These are phyloP conservation scores for Machimus atricapillus DNA, from an alignment of 2,888 invertebrate species.

Conservation along the genomic window DNA sequence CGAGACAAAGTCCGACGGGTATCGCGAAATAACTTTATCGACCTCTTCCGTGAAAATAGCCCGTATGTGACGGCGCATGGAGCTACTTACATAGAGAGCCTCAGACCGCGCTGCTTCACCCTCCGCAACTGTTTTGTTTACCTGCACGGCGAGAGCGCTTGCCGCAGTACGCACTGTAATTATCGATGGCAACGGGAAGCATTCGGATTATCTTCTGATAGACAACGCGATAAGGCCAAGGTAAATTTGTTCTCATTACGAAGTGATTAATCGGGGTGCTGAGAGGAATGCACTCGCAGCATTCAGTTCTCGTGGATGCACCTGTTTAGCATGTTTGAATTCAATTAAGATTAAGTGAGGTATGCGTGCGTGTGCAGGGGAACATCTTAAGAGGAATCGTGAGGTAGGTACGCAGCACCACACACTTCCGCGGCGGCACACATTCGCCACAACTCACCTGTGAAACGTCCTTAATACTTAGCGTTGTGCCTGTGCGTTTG, in stretches of 20 bases:
- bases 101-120: not conserved
- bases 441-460: constrained; percentile 56
- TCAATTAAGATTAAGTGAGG: constrained; percentile 39
- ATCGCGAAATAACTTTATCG: constrained; percentile 21
- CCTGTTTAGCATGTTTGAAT: constrained; percentile 44
- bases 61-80: not conserved
- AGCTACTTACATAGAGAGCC: not conserved
- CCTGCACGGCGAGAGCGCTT: not conserved
- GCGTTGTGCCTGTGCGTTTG: constrained; percentile 84
- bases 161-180: constrained; percentile 3
- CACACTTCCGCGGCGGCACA: not conserved
- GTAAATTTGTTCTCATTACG: constrained; percentile 45
- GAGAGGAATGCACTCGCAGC: constrained; percentile 40
- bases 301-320: constrained; percentile 30
- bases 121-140: not conserved
- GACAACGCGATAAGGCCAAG: constrained; percentile 29
- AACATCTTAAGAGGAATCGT: not conserved
- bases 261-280: constrained; percentile 42
- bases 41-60: constrained; percentile 8
- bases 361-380: constrained; percentile 14
- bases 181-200: constrained; percentile 20
- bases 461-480: constrained; percentile 87
- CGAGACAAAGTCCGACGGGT: not conserved
- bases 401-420: not conserved
- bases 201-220: constrained; percentile 41